Conservation (phyloP, 1,140 invertebrate species). For the Drosophila elegans region DNA sequence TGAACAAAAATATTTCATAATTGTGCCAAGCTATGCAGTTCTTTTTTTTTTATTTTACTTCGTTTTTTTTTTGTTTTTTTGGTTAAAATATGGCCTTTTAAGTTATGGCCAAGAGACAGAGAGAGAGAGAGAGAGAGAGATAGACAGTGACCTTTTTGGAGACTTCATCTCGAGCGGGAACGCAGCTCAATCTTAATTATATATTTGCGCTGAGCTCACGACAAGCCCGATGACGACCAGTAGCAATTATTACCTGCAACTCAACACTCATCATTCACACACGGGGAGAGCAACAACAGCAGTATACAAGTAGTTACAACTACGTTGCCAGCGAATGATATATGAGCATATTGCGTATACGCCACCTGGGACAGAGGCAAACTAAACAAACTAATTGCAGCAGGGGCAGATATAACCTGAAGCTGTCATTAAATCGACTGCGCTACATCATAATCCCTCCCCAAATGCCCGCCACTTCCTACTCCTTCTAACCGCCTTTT, state of each 20-base stretch:
- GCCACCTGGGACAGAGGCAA: slow-evolving; percentile 36
- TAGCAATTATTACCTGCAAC: slow-evolving; percentile 77
- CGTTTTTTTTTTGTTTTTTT: slow-evolving; percentile 44
- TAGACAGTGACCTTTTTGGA: slow-evolving; percentile 56
- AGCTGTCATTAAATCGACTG: slow-evolving; percentile 77
- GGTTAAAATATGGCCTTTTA: slow-evolving; percentile 73
- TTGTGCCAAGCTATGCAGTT: slow-evolving; percentile 76
- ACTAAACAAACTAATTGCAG: slow-evolving; percentile 32
- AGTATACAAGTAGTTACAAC: neutral
- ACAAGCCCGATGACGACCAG: slow-evolving; percentile 73
- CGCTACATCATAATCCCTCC: slow-evolving; percentile 76
- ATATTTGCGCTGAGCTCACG: slow-evolving; percentile 50
- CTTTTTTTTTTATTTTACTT: slow-evolving; percentile 6
- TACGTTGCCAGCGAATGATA: slow-evolving; percentile 37
- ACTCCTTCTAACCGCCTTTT: slow-evolving; percentile 10
- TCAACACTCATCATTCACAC: slow-evolving; percentile 78
- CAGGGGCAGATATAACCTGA: slow-evolving; percentile 50
- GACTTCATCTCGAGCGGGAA: slow-evolving; percentile 16
- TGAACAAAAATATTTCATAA: slow-evolving; percentile 79
- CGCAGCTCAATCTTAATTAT: slow-evolving; percentile 68
- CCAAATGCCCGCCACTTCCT: slow-evolving; percentile 25
- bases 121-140: neutral
- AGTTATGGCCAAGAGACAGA: slow-evolving; percentile 6
- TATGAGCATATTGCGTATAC: slow-evolving; percentile 49
- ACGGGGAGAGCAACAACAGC: slow-evolving; percentile 2